phyloP scores from a whole-genome alignment of 2,888 invertebrate genomes.

The Philhelius pedissequus region DNA sequence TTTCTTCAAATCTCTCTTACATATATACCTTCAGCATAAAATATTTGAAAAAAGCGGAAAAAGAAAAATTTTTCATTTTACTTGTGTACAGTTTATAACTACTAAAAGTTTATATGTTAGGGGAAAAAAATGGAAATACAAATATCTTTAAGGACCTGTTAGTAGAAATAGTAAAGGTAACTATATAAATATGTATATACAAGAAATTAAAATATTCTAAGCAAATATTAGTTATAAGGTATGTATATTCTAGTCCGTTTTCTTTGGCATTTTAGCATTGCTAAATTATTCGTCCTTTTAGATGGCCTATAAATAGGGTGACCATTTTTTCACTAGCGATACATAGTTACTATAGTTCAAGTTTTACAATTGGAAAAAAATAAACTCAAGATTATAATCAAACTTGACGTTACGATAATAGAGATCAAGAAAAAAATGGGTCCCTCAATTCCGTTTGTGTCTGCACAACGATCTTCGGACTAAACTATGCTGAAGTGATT shows the following conservation, averaged over 20 bases:
- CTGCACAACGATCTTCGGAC: no score
- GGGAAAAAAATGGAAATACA: background rate
- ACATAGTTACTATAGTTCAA: no score
- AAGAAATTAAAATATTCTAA: constrained; percentile 40
- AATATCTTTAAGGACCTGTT: constrained; percentile 27
- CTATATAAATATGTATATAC: background rate
- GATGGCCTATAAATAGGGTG: background rate
- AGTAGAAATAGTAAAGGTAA: constrained; percentile 4
- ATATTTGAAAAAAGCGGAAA: background rate
- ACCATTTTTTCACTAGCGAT: background rate
- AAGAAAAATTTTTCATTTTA: background rate
- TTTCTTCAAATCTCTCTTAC: background rate
- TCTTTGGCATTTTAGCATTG: background rate
- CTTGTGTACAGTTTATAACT: background rate
- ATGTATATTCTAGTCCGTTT: background rate
- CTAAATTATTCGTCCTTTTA: no score
- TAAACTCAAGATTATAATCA: no score
- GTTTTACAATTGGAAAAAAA: no score
- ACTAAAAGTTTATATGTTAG: constrained; percentile 23
- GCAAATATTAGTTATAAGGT: background rate
- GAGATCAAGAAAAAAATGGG: no score
- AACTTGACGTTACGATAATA: no score
- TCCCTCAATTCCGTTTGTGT: no score
- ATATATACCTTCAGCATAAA: background rate
- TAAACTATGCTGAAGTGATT: no score